Conservation (phyloP, 1,140 invertebrate species). For the Hycleus cichorii region DNA sequence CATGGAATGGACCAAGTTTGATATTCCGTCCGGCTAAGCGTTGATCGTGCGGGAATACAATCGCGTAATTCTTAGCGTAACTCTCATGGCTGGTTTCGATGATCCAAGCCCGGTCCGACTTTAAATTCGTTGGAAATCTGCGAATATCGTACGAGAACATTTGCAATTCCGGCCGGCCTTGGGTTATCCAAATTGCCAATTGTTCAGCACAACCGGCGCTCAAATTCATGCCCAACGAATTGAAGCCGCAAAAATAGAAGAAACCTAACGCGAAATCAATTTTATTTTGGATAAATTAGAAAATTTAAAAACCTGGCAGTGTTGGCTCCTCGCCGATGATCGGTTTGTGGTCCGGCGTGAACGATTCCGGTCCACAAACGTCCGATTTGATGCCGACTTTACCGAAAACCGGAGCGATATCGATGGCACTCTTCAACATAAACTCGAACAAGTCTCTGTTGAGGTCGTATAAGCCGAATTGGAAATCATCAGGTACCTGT, state of each 20-base stretch:
- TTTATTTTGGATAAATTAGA: too few species aligned
- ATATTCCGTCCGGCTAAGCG: conserved; percentile 72
- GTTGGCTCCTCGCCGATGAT: conserved; percentile 64
- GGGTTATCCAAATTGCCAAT: conserved; percentile 73
- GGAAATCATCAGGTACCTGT: conserved; percentile 64
- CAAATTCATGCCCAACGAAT: conserved; percentile 85
- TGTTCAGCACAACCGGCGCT: conserved; percentile 79
- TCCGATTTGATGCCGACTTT: conserved; percentile 75
- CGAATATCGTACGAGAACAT: conserved; percentile 82
- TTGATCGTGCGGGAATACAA: conserved; percentile 78
- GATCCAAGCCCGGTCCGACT: conserved; percentile 62
- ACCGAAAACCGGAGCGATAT: conserved; percentile 64
- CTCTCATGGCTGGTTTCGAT: conserved; percentile 76
- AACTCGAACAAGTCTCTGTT: conserved; percentile 75
- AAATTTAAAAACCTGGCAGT: conserved; percentile 42
- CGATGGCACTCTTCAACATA: conserved; percentile 64
- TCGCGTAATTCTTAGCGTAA: conserved; percentile 79
- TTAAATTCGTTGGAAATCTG: conserved; percentile 64
- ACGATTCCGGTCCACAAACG: conserved; percentile 77
- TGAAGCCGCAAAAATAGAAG: conserved; percentile 80
- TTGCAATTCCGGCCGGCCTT: conserved; percentile 71
- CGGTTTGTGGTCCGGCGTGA: conserved; percentile 86
- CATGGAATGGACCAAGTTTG: conserved; percentile 60
- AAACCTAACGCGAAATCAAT: conserved; percentile 36
- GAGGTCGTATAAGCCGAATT: conserved; percentile 77